phyloP scores from a whole-genome alignment of 2,113 vertebrate species.

The Podilymbus podiceps region DNA sequence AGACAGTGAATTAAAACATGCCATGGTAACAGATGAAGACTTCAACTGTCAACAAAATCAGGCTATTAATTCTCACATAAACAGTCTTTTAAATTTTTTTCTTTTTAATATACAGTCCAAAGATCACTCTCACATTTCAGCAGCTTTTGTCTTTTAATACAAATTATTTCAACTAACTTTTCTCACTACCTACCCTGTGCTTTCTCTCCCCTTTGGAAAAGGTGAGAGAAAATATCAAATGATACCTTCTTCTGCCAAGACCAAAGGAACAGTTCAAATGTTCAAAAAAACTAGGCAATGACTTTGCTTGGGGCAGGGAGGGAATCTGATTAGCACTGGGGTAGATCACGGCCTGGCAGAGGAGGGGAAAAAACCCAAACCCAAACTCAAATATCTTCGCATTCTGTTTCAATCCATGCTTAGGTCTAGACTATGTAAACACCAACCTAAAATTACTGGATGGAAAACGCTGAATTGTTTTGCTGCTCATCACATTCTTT shows the following conservation, averaged over 20 bases:
- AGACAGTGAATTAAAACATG: slow-evolving; percentile 53
- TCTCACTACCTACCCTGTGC: background rate
- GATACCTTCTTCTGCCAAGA: slow-evolving; percentile 34
- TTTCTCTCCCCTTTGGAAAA: slow-evolving; percentile 18
- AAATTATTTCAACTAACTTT: background rate
- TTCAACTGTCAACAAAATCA: slow-evolving; percentile 58
- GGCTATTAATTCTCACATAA: slow-evolving; percentile 47
- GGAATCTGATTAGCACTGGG: background rate
- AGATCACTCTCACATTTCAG: slow-evolving; percentile 45
- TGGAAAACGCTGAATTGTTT: background rate
- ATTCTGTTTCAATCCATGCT: background rate
- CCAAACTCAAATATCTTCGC: background rate
- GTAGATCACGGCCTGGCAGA: background rate
- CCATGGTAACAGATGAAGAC: slow-evolving; percentile 53
- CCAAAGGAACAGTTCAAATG: background rate
- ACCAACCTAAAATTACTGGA: background rate
- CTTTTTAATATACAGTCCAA: slow-evolving; percentile 45
- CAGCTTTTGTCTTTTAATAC: slow-evolving; percentile 56
- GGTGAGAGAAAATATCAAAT: slow-evolving; percentile 48
- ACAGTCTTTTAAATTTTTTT: slow-evolving; percentile 33
- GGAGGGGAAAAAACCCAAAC: background rate
- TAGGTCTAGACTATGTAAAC: background rate
- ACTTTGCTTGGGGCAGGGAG: background rate
- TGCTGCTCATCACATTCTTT: background rate
- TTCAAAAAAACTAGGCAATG: background rate